Evolutionary conservation across 1,140 invertebrate genomes (phyloP).

Genomic region (Trachymyrmex cornetzi): DNA sequence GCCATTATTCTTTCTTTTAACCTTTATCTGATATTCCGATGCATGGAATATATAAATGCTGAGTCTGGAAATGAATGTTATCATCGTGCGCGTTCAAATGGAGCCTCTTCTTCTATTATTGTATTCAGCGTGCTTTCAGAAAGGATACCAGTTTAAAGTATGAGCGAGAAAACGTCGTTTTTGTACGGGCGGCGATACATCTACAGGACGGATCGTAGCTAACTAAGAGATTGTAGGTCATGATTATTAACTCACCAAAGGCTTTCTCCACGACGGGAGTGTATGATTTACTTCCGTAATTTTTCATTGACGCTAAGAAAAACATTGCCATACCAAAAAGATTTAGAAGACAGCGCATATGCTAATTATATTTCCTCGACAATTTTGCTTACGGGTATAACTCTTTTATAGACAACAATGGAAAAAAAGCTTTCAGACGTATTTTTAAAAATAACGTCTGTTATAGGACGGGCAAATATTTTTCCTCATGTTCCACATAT

Average conservation of each 20-base stretch:
- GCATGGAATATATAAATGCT: conserved; percentile 16
- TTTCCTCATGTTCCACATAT: not conserved
- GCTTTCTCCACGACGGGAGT: conserved; percentile 1
- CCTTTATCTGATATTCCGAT: conserved; percentile 30
- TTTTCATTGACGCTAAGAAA: conserved; percentile 3
- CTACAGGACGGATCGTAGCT: not conserved
- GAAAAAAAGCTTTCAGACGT: not conserved
- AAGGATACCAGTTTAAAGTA: not conserved
- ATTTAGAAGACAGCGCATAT: not conserved
- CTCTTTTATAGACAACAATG: conserved; percentile 9
- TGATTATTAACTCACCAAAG: conserved; percentile 29
- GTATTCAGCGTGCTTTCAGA: not conserved
- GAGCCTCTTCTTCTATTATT: conserved; percentile 8
- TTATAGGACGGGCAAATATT: conserved; percentile 16
- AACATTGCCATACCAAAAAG: not conserved
- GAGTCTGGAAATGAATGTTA: conserved; percentile 35
- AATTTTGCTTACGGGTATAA: not conserved
- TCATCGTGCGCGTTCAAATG: conserved; percentile 19
- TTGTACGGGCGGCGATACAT: not conserved
- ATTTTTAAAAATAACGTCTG: conserved; percentile 37
- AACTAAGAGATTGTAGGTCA: conserved; percentile 13
- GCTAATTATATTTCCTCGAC: not conserved
- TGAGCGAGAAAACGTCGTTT: not conserved
- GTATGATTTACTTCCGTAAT: conserved; percentile 20
- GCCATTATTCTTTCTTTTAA: conserved; percentile 12